Base-by-base conservation (phyloP, 2,888 invertebrate species). In the Leistus spinibarbis region DNA sequence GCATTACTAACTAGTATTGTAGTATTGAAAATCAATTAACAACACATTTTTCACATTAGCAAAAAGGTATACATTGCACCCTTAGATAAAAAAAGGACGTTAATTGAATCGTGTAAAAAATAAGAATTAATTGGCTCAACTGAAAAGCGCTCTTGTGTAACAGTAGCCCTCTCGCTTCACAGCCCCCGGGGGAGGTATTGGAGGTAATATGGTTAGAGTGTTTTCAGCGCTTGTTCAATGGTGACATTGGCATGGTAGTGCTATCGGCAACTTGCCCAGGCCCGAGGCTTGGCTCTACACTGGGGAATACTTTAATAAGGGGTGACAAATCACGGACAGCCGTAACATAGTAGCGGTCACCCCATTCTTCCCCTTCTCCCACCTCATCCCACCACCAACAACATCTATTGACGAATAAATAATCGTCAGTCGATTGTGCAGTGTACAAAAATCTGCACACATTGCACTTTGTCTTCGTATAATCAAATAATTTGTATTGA, bases 311-410 rank as follows among this genome's bases (percentile, higher is more conserved):
- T 81, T 78, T 80, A 81, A 81, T 81, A 81, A 80, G 80, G 82
- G 81, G 79, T 81, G 81, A 81, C 81, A 82, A 81, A 82, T 82
- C 82, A 80, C 80, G 80, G 80, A 19, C 66, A 67, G 62, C 67
- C 40, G 67, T 63, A 54, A 53, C 57, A 24, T 13, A 60, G 60
- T 22, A 7, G 60, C 17, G 60, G 60, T 60, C 60, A 22, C 60
- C 19, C 54, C 13, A 54, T 27, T 27, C 64, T 64, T n/a, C 60
- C 19, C 40, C 13, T 40, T 24, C 24, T 10, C 40, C 40, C 40
- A 40, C 40, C 40, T 10, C 40, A 40, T 13, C 40, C 40, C 17
- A 17, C 7, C 17, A 5, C 17, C 40, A 19, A 19, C 27, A 66
- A 40, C 53, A 53, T 27, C 24, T 64, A 64, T 64, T 64, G 64